Percentiles rank a stretch among this genome's conserved stretches.
These are phyloP conservation scores for Lasioglossum calceatum DNA, from an alignment of 2,888 invertebrate genomes.

Conservation along the genomic window DNA sequence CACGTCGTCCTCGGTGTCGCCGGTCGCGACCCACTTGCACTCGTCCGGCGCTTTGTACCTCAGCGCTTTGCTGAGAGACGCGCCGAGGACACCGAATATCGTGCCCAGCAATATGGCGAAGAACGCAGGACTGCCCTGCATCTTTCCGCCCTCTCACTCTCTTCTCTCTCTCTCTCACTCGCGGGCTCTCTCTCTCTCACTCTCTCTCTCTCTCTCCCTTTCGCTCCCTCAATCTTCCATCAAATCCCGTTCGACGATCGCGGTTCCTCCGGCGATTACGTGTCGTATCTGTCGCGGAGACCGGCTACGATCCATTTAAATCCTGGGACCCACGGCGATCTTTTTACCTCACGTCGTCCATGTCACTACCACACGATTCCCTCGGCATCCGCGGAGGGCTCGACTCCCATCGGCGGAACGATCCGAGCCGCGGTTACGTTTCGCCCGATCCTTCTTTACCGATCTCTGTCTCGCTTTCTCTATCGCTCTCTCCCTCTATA, in stretches of 20 bases:
- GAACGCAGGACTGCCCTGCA: constrained; percentile 86
- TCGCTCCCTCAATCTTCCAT: constrained; percentile 65
- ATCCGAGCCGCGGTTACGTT: constrained; percentile 19
- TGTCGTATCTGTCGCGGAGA: constrained; percentile 58
- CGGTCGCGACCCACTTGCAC: constrained; percentile 92
- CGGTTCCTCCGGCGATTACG: constrained; percentile 33
- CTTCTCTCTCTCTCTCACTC: neutral
- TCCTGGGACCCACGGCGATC: constrained; percentile 33
- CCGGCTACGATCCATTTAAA: constrained; percentile 70
- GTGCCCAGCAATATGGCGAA: constrained; percentile 87
- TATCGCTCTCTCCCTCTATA: neutral
- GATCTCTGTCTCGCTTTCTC: neutral
- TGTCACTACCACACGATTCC: constrained; percentile 40
- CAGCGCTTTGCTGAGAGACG: constrained; percentile 87
- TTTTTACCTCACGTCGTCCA: constrained; percentile 65
- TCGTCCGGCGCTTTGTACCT: constrained; percentile 93
- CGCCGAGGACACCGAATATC: constrained; percentile 87
- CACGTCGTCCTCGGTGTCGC: constrained; percentile 88
- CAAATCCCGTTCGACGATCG: constrained; percentile 51
- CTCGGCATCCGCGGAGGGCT: constrained; percentile 1
- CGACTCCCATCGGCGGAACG: constrained; percentile 19
- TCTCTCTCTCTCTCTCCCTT: neutral
- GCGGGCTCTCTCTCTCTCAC: neutral
- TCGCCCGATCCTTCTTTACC: constrained; percentile 22
- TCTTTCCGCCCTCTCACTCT: constrained; percentile 71